These are phyloP conservation scores for Mnemiopsis leidyi DNA, from an alignment of 37 sponge, comb jelly and placozoan genomes.

Conservation along the genomic window DNA sequence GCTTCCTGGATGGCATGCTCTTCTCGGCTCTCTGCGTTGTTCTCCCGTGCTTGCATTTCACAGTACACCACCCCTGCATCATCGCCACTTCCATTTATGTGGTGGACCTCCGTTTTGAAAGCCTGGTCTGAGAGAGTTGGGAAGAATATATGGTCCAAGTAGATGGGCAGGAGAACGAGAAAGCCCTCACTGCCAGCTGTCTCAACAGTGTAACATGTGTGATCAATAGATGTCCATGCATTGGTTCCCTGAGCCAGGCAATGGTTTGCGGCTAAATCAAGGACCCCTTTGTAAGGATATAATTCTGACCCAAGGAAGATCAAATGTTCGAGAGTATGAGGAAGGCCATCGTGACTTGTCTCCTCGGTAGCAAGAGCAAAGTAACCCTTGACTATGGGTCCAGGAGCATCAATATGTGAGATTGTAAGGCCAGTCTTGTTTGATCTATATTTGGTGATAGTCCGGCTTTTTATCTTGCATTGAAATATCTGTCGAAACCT, in stretches of 20 bases:
- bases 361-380: constrained; percentile 83
- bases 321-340: constrained; percentile 94
- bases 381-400: constrained; percentile 88
- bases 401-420: constrained; percentile 75
- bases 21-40: constrained; percentile 70
- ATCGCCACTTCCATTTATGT: constrained; percentile 84
- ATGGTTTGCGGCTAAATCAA: constrained; percentile 86
- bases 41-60: constrained; percentile 95
- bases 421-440: constrained; percentile 77
- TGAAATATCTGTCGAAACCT: neutral
- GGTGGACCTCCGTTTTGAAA: constrained; percentile 91
- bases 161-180: constrained; percentile 84
- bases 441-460: constrained; percentile 70
- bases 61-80: constrained; percentile 98
- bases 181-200: constrained; percentile 92
- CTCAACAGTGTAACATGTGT: constrained; percentile 89
- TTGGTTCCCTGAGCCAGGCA: constrained; percentile 94
- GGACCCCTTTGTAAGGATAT: constrained; percentile 92
- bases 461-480: neutral
- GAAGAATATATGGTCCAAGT: constrained; percentile 95
- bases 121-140: constrained; percentile 85
- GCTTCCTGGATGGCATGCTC: constrained; percentile 71
- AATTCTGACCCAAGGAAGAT: constrained; percentile 93
- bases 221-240: constrained; percentile 94
- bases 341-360: constrained; percentile 92